Percentiles rank a stretch among this genome's conserved stretches.
Evolutionary conservation across 2,797 vertebrate genomes (phyloP).

Genomic region (Anisognathus igniventris): DNA sequence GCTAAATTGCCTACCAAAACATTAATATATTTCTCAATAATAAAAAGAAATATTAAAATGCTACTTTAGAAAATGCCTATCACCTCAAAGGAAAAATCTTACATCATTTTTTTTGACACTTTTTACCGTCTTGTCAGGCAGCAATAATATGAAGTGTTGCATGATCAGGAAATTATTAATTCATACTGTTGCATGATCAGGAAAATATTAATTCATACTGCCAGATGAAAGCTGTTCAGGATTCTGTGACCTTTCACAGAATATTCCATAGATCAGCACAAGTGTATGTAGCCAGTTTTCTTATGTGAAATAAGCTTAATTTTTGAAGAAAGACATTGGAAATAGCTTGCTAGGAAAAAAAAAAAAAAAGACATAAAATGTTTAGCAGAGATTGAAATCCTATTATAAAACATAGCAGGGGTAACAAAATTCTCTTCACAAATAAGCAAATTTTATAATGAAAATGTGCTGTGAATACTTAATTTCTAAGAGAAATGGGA

Average conservation of each 20-base stretch:
- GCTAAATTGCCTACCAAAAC: slow-evolving; percentile 9
- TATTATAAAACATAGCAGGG: not conserved
- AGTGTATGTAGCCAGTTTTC: not conserved
- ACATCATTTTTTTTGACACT: not conserved
- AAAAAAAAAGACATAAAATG: not conserved
- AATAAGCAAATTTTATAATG: not conserved
- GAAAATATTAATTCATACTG: not conserved
- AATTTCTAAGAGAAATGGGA: not conserved
- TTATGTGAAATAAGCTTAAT: not conserved
- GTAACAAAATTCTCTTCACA: not conserved
- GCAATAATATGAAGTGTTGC: not conserved
- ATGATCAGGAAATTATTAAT: not conserved
- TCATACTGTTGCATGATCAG: not conserved
- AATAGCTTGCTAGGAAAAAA: not conserved
- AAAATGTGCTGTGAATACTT: not conserved
- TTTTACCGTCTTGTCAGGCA: not conserved
- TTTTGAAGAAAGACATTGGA: not conserved
- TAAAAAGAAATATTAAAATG: slow-evolving; percentile 2
- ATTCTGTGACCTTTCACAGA: not conserved
- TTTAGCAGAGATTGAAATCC: not conserved
- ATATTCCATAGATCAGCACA: not conserved
- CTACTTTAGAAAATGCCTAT: not conserved
- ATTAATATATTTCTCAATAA: not conserved
- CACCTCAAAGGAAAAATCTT: not conserved
- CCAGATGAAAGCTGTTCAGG: not conserved